A percentile compares a stretch with the other conserved stretches of the same genome.
Conservation (phyloP, 92 coral and sea anemone species). For the Isaurus tuberculatus region DNA sequence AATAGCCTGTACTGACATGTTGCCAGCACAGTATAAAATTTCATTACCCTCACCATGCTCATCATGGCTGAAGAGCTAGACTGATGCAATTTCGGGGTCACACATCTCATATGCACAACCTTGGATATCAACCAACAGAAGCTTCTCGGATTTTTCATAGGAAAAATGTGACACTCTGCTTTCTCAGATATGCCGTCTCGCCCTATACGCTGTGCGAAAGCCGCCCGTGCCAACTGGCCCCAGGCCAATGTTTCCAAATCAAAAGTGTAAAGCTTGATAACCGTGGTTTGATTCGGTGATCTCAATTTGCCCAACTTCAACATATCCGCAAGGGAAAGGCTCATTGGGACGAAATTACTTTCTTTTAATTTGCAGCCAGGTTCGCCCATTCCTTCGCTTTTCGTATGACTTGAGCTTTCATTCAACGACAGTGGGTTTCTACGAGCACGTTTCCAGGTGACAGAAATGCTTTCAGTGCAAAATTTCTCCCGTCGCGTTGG, state of each 20-base stretch:
- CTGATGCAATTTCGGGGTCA: conserved; percentile 74
- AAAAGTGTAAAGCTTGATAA: conserved; percentile 34
- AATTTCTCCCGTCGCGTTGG: conserved; percentile 9
- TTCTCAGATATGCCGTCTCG: conserved; percentile 45
- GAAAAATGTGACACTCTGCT: conserved; percentile 62
- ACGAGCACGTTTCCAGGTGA: conserved; percentile 10
- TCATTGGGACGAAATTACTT: conserved; percentile 29
- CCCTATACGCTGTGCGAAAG: conserved; percentile 37
- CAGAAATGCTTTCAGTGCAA: neutral
- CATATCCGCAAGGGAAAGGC: conserved; percentile 20
- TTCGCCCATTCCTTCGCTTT: conserved; percentile 25
- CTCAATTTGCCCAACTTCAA: conserved; percentile 16
- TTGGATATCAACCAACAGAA: conserved; percentile 70
- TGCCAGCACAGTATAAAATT: conserved; percentile 56
- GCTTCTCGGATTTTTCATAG: conserved; percentile 66
- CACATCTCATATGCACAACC: conserved; percentile 64
- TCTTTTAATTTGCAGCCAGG: neutral
- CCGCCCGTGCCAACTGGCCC: conserved; percentile 34
- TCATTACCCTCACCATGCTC: conserved; percentile 26
- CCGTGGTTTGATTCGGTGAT: conserved; percentile 13
- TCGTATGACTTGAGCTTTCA: conserved; percentile 3
- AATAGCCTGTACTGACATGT: conserved; percentile 54
- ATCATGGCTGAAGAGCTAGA: conserved; percentile 29
- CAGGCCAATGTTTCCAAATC: conserved; percentile 37
- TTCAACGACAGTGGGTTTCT: conserved; percentile 11